Evolutionary conservation across 1,140 invertebrate species (phyloP).

Genomic region (Drosophila virilis): DNA sequence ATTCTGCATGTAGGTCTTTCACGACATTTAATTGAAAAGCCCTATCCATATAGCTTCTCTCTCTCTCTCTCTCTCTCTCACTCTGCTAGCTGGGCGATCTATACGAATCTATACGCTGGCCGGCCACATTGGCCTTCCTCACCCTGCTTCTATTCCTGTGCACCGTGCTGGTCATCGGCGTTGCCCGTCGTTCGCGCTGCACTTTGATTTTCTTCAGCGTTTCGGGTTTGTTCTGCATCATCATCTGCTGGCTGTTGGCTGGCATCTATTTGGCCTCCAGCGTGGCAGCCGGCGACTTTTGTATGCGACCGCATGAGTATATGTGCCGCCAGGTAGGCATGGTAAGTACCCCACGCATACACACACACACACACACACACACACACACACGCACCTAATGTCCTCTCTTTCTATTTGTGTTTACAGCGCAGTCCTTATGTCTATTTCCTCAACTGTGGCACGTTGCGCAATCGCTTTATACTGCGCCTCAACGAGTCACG

Average conservation of each 20-base stretch:
- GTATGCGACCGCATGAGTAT: slow-evolving; percentile 88
- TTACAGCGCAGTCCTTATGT: slow-evolving; percentile 79
- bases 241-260: slow-evolving; percentile 91
- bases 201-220: slow-evolving; percentile 92
- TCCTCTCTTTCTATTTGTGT: background rate
- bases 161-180: slow-evolving; percentile 92
- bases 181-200: slow-evolving; percentile 92
- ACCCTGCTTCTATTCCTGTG: slow-evolving; percentile 91
- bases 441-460: slow-evolving; percentile 82
- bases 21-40: background rate
- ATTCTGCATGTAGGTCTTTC: slow-evolving; percentile 85
- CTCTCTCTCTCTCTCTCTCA: background rate
- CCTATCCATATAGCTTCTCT: background rate
- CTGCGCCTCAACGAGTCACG: slow-evolving; percentile 81
- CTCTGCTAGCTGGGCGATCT: slow-evolving; percentile 84
- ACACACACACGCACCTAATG: background rate
- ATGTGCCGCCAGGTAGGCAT: slow-evolving; percentile 83
- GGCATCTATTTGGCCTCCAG: slow-evolving; percentile 90
- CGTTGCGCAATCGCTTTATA: slow-evolving; percentile 81
- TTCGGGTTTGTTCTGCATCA: slow-evolving; percentile 92
- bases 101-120: slow-evolving; percentile 89
- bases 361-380: too few species aligned
- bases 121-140: slow-evolving; percentile 91
- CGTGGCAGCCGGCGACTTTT: slow-evolving; percentile 90
- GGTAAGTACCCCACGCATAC: slow-evolving; percentile 50